Base-by-base conservation (phyloP, 2,888 invertebrate genomes). In the Caenorhabditis sp. region DNA sequence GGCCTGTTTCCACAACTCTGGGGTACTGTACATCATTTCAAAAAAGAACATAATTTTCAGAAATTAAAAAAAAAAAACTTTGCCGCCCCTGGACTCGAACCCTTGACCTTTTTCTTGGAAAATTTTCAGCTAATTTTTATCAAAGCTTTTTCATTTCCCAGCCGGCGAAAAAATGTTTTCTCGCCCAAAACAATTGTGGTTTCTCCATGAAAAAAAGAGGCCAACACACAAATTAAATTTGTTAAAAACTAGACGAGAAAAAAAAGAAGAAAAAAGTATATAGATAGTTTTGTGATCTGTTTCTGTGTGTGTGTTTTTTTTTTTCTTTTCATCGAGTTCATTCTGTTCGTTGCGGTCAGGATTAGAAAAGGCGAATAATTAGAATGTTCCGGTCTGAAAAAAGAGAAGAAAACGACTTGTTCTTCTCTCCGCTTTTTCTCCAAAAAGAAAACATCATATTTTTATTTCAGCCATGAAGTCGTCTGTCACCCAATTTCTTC, bases 401-500 rank as follows among this genome's bases (percentile, higher is more conserved):
- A n/a, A n/a, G n/a, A n/a, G n/a, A n/a, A n/a, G n/a, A 51, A 51
- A 31, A 31, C 31, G 31, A 19, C 10, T 51, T 51, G 19, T 23
- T 51, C 19, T 23, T 4, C 3, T 4, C 4, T 19, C 49, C 49
- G 3, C 49, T n/a, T 23, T 51, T 23, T 51, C 51, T 19, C 21
- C 17, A 49, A 49, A 14, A 14, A 49, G 17, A 31, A 31, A 31
- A 31, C 31, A 31, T 31, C 31, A 43, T 43, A 10, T 17, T 43
- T 43, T 51, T 51, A 19, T 4, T 21, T 10, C n/a, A 23, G 51
- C 4, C 3, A 78, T 78, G 78, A 76, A 71, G 64, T 72, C 76
- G 8, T 78, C 78, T 14, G 65, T 76, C 31, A 78, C 76, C n/a
- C 75, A 78, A 51, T 62, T 76, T 54, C 69, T 69, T 62, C 59